A percentile compares a stretch with the other conserved stretches of the same genome.
phyloP scores from a whole-genome alignment of 2,797 vertebrate species.

The Pangasius sanitwongsei region DNA sequence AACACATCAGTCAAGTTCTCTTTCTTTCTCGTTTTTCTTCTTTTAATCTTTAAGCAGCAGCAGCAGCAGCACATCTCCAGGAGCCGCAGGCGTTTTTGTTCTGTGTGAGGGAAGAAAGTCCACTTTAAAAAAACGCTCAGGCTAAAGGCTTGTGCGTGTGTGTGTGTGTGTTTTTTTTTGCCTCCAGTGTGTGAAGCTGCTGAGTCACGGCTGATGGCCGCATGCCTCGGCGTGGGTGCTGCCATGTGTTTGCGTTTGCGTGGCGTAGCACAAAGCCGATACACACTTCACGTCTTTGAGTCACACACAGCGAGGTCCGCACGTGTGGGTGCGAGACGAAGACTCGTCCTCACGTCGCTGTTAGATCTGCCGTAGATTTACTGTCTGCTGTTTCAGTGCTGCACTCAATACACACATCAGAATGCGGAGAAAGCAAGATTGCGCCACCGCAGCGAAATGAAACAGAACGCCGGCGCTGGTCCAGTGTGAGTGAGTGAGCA shows the following conservation, averaged over 20 bases:
- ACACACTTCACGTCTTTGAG: not conserved
- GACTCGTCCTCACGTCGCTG: not conserved
- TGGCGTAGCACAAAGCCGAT: not conserved
- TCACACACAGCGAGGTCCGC: not conserved
- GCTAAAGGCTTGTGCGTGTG: not conserved
- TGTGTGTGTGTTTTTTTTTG: not conserved
- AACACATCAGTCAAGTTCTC: not conserved
- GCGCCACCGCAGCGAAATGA: not conserved
- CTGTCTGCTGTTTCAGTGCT: not conserved
- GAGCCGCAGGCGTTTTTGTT: not conserved
- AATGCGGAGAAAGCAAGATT: not conserved
- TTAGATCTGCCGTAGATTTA: not conserved
- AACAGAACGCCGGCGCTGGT: not conserved
- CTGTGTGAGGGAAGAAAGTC: not conserved
- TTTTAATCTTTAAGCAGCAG: not conserved
- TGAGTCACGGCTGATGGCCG: conserved; percentile 19
- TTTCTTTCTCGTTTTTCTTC: not conserved
- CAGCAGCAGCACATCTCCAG: not conserved
- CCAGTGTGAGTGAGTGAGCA: not conserved
- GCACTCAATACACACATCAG: not conserved
- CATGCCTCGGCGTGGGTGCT: conserved; percentile 4
- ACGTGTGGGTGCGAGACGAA: conserved; percentile 17
- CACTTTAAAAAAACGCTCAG: not conserved
- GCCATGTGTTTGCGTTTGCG: not conserved
- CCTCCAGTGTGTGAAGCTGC: not conserved